Conservation (phyloP, 1,140 invertebrate species). For the Caenorhabditis inopinata region DNA sequence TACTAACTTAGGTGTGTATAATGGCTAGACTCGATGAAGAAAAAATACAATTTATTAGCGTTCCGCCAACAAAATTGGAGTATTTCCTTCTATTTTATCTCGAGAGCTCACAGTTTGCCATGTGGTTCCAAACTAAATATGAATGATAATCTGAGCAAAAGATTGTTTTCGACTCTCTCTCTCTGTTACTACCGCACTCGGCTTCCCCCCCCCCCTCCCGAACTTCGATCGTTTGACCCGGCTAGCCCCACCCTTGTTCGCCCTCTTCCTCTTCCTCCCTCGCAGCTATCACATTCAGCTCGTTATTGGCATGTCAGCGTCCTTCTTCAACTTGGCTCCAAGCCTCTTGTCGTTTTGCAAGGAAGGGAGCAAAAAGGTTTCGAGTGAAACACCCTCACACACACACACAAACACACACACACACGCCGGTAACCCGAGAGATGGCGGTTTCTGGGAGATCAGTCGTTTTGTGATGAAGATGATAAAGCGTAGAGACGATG, state of each 20-base stretch:
- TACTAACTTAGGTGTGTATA: too few relatives aligned
- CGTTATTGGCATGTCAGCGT: not conserved
- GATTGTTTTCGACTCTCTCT: too few relatives aligned
- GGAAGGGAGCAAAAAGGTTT: not conserved
- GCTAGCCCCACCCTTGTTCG: not conserved
- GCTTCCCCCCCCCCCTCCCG: too few relatives aligned
- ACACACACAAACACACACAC: too few relatives aligned
- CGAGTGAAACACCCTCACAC: not conserved
- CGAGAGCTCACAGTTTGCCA: too few relatives aligned
- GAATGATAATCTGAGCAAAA: too few relatives aligned
- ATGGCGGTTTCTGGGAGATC: not conserved
- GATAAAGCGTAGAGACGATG: slow-evolving; percentile 1
- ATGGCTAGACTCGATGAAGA: too few relatives aligned
- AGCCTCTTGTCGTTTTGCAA: not conserved
- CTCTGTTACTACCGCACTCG: too few relatives aligned
- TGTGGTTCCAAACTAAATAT: too few relatives aligned
- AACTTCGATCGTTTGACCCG: not conserved
- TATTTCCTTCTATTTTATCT: too few relatives aligned
- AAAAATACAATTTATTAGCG: too few relatives aligned
- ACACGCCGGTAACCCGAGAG: not conserved
- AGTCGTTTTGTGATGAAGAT: not conserved
- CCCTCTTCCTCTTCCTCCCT: not conserved
- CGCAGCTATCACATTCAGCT: not conserved
- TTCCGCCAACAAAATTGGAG: too few relatives aligned
- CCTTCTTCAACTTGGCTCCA: not conserved